A percentile compares a stretch with the other conserved stretches of the same genome.
phyloP scores from a whole-genome alignment of 2,113 vertebrate species.

The Zapus hudsonius region DNA sequence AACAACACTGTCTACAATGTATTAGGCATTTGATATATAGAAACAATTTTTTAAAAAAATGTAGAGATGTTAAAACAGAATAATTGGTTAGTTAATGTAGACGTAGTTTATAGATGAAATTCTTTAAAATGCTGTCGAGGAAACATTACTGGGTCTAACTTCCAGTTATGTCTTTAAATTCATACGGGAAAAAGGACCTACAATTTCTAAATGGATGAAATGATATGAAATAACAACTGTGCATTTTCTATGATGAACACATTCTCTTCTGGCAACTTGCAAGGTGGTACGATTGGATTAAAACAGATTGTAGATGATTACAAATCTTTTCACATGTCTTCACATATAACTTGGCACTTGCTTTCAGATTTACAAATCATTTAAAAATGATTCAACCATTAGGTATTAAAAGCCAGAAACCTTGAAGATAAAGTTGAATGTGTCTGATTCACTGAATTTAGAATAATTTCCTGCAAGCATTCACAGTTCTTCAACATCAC shows the following conservation, averaged over 20 bases:
- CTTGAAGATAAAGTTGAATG: conserved; percentile 17
- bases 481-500: neutral
- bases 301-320: conserved; percentile 5
- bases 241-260: neutral
- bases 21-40: neutral
- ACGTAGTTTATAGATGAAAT: conserved; percentile 17
- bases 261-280: neutral
- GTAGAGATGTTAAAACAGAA: neutral
- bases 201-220: neutral
- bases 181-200: neutral
- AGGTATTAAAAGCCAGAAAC: neutral
- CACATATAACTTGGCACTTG: conserved; percentile 1
- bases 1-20: neutral
- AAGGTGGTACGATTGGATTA: neutral
- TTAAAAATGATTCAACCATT: conserved; percentile 1
- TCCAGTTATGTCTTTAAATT: neutral
- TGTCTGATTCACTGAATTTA: neutral
- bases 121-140: neutral
- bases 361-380: conserved; percentile 40
- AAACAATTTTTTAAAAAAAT: conserved; percentile 31
- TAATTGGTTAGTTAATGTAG: neutral
- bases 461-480: neutral
- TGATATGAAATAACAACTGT: neutral
- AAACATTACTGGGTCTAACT: conserved; percentile 24
- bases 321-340: neutral